Percentiles rank a stretch among this genome's conserved stretches.
Conservation (phyloP, 2,797 vertebrate genomes). For the Gadopsis bispinosus region DNA sequence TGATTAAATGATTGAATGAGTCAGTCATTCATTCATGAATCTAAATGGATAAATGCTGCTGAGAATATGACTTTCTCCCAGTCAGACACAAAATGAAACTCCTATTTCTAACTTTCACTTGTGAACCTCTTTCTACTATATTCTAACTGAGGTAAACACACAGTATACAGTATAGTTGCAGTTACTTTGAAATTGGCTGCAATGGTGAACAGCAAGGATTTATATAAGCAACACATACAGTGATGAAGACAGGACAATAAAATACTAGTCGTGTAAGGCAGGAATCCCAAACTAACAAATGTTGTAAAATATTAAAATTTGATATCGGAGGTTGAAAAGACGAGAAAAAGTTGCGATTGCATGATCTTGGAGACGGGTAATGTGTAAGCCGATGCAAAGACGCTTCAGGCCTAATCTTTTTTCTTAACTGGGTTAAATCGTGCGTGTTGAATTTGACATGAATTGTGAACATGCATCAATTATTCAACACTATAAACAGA, state of each 20-base stretch:
- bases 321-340: not conserved
- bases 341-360: not conserved
- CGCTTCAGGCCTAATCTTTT: slow-evolving; percentile 33
- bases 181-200: not conserved
- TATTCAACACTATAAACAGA: slow-evolving; percentile 50
- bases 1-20: not conserved
- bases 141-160: not conserved
- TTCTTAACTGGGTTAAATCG: slow-evolving; percentile 33
- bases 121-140: not conserved
- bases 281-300: not conserved
- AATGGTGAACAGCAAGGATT: not conserved
- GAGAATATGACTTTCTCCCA: not conserved
- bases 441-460: slow-evolving; percentile 60
- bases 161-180: not conserved
- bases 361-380: not conserved
- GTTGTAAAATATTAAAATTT: not conserved
- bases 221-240: not conserved
- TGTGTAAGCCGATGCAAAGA: not conserved
- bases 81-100: not conserved
- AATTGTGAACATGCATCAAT: slow-evolving; percentile 57
- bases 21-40: not conserved
- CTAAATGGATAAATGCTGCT: not conserved
- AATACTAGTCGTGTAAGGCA: not conserved
- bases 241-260: not conserved
- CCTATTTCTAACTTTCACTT: not conserved